A percentile compares a stretch with the other conserved stretches of the same genome.
These are phyloP conservation scores for Ligdia adustata DNA, from an alignment of 2,888 invertebrate genomes.

Conservation along the genomic window DNA sequence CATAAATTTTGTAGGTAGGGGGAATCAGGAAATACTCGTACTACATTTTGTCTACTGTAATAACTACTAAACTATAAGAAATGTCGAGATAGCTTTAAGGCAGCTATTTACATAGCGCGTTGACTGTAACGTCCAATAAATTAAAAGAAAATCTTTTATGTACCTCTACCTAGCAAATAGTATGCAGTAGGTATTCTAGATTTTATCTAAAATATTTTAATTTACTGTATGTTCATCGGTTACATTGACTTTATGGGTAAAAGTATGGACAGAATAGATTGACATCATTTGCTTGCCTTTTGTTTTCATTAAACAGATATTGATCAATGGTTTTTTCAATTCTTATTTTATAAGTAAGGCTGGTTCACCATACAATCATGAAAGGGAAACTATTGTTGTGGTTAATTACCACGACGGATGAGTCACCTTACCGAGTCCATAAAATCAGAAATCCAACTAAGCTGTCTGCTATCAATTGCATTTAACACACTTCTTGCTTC, in stretches of 20 bases:
- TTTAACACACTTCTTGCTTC: too few species aligned
- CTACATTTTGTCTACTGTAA: slow-evolving; percentile 2
- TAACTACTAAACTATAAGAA: slow-evolving; percentile 29
- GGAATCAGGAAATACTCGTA: background rate
- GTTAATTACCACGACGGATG: too few species aligned
- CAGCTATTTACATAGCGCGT: slow-evolving; percentile 32
- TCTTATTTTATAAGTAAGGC: background rate
- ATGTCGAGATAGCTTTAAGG: slow-evolving; percentile 41
- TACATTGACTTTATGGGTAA: slow-evolving; percentile 52
- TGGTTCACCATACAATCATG: too few species aligned
- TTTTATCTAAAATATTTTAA: slow-evolving; percentile 45
- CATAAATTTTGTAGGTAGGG: too few species aligned
- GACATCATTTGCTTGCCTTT: slow-evolving; percentile 65
- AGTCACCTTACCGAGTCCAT: too few species aligned
- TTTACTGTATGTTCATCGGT: slow-evolving; percentile 40
- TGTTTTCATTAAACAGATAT: slow-evolving; percentile 60
- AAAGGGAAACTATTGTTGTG: too few species aligned
- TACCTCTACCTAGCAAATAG: slow-evolving; percentile 50
- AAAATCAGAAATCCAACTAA: too few species aligned
- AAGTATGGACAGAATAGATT: slow-evolving; percentile 42
- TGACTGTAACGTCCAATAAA: slow-evolving; percentile 51
- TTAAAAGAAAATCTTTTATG: slow-evolving; percentile 46
- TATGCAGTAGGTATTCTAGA: slow-evolving; percentile 54
- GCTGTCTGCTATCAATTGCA: too few species aligned
- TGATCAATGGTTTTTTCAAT: slow-evolving; percentile 47